Evolutionary conservation across 1,140 invertebrate genomes (phyloP), one percentile per base, ranked within the genome.

Genomic region (Aethina tumida): DNA sequence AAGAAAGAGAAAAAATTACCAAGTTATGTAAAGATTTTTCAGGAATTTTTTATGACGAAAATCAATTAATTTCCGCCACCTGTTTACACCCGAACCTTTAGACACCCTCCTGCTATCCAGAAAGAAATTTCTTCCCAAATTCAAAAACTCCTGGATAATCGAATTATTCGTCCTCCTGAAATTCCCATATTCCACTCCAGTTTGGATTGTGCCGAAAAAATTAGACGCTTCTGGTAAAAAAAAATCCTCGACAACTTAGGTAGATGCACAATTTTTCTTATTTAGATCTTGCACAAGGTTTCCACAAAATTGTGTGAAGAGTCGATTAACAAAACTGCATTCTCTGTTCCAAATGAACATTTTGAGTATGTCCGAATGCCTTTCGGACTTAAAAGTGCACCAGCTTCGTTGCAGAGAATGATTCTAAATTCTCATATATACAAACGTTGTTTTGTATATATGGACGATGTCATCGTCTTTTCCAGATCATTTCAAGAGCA

Each of bases 251-350:
- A 72, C 43, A 53, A 59, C 19, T 33, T 74, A n/a, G 59, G 59
- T 3, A 60, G 60, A 10, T 51, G 56, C 21, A 56, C 52, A 29
- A 62, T 43, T 74, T 73, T 43, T 52, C 58, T 2, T 61, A 60
- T 1, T 39, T 74, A 1, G 71, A 76, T 51, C 35, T 71, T 8
- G 51, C 52, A 0, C 59, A 51, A 13, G 69, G 64, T 0, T 71
- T 65, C 35, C 55, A 62, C 35, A 58, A 77, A 52, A 59, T 74
- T 75, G 2, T 50, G 61, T 4, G 24, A 41, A 15, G 20, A 38
- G 0, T 53, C 57, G 28, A 57, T 47, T 4, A 42, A 56, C 5
- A 72, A 70, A 54, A 73, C 68, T 0, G 67, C 66, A 0, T 71
- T 73, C 49, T 45, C 43, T 4, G 51, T 47, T 15, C 31, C 53